Base-by-base conservation (phyloP, 2,888 invertebrate genomes). In the Magallana nippona region DNA sequence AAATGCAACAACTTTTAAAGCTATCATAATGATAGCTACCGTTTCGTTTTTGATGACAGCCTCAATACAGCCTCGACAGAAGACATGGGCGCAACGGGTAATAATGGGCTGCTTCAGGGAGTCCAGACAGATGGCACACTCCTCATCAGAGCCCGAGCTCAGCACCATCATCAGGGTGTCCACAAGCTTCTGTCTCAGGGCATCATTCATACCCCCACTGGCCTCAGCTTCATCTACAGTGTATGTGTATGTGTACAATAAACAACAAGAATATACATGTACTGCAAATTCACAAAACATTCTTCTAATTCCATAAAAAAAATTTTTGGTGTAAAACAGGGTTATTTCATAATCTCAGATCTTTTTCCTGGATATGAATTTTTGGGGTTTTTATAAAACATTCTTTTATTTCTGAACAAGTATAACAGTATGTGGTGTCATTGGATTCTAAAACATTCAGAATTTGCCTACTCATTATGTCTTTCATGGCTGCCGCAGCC, bases 81-180 rank as follows among this genome's bases (percentile, higher is more conserved):
- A 91, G 44, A 91, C 87, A 83, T 91, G 91, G 19, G 89, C 91
- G 86, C 90, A 90, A 19, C 85, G 86, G 8, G 91, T 91, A 78
- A 91, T 90, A 56, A 91, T 89, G 1, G 89, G 88, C 13, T 81
- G 32, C 60, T 87, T 88, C 32, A 91, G 82, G 1, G 86, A 82
- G 62, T 91, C 89, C 71, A 90, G 82, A 85, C 91, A 91, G n/a
- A 91, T 88, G 32, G 90, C 85, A 86, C 91, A 91, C 81, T 91
- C 91, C 84, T 91, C 91, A 63, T 90, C 90, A 2, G 89, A 89
- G 1, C 90, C 90, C 13, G 89, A 88, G 44, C 87, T 84, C 22
- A 91, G 87, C 11, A 91, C 91, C 80, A 83, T 80, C 44, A 89
- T 79, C 60, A 91, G 81, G 19, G 86, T 87, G 5, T 86, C 85